Evolutionary conservation across 2,888 invertebrate species (phyloP).

Genomic region (Tetrapedia diversipes): DNA sequence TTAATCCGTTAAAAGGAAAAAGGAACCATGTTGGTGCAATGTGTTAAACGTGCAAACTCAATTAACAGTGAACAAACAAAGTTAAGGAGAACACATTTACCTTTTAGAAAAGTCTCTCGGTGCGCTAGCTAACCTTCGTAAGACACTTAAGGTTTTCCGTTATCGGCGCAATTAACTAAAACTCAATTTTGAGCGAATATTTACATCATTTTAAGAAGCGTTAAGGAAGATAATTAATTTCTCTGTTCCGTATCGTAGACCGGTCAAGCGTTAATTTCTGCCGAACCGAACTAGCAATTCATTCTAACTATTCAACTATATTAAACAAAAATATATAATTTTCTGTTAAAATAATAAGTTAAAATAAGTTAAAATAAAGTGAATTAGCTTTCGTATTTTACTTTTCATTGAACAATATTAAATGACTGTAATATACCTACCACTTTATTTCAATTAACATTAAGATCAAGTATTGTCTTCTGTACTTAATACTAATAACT

Average conservation of each 20-base stretch:
- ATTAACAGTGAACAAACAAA: constrained; percentile 19
- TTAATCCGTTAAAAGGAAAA: not conserved
- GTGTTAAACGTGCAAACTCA: constrained; percentile 9
- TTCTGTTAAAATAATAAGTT: not conserved
- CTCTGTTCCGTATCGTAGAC: not conserved
- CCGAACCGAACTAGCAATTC: not conserved
- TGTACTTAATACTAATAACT: too few relatives aligned
- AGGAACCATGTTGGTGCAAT: not conserved
- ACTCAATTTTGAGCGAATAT: constrained; percentile 21
- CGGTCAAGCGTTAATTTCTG: not conserved
- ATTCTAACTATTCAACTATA: not conserved
- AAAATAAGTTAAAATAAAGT: too few relatives aligned
- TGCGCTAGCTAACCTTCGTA: constrained; percentile 2
- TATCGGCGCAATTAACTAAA: constrained; percentile 20
- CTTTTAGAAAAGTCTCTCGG: constrained; percentile 6
- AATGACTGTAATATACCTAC: too few relatives aligned
- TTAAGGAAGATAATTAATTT: constrained; percentile 20
- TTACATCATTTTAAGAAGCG: constrained; percentile 1
- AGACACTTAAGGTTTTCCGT: constrained; percentile 11
- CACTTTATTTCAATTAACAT: not conserved
- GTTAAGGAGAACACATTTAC: constrained; percentile 12
- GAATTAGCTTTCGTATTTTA: not conserved
- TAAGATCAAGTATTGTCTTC: not conserved
- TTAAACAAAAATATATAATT: not conserved
- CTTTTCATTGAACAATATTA: not conserved